Conservation (phyloP, 2,797 vertebrate species). For the Numenius phaeopus region DNA sequence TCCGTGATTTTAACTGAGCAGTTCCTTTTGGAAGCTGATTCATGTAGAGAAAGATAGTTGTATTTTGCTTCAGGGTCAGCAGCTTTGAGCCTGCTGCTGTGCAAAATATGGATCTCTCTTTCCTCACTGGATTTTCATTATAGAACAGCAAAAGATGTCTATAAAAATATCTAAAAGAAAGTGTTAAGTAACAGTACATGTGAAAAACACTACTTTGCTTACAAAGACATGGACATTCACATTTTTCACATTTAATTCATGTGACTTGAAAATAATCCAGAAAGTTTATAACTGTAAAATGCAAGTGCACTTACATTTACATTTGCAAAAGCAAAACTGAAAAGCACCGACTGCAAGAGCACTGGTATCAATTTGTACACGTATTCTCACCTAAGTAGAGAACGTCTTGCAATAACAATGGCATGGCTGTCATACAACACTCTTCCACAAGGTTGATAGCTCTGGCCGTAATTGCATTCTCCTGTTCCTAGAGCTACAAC, state of each 20-base stretch:
- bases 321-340: neutral
- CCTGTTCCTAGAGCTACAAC: constrained; percentile 94
- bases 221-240: neutral
- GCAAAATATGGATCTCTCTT: constrained; percentile 89
- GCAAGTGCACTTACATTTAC: neutral
- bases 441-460: constrained; percentile 80
- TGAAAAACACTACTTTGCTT: neutral
- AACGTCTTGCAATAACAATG: constrained; percentile 89
- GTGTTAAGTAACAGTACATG: neutral
- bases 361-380: rapidly evolving
- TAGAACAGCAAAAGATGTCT: constrained; percentile 92
- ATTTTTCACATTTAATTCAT: neutral
- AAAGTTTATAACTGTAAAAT: neutral
- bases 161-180: constrained; percentile 90
- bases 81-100: constrained; percentile 80
- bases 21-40: constrained; percentile 94
- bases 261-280: neutral
- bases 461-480: constrained; percentile 84
- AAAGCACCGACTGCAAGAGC: neutral
- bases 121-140: constrained; percentile 84
- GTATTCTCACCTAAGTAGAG: constrained; percentile 87
- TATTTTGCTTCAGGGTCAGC: constrained; percentile 86
- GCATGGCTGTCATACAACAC: constrained; percentile 92
- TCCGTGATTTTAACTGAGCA: constrained; percentile 84
- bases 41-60: constrained; percentile 89